Evolutionary conservation across 2,797 vertebrate genomes (phyloP).

Genomic region (Gymnoscopelus microlampas): DNA sequence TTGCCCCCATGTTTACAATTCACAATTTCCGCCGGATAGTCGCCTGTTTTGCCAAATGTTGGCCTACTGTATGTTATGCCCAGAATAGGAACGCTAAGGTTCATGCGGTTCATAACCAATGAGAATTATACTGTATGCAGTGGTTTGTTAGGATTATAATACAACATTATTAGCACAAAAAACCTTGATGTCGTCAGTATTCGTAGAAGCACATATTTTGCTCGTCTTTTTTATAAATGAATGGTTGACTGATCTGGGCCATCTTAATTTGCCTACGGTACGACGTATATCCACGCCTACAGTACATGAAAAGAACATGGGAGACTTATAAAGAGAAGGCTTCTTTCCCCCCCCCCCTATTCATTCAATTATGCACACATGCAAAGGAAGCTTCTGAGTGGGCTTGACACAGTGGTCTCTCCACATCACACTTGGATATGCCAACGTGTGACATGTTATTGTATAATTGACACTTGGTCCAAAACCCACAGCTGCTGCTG

Average conservation of each 20-base stretch:
- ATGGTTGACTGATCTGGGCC: conserved; percentile 23
- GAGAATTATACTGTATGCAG: too few species aligned
- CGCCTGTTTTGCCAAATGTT: too few species aligned
- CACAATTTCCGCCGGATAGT: too few species aligned
- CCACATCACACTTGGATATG: conserved; percentile 9
- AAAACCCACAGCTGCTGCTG: conserved; percentile 10
- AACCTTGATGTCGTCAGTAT: too few species aligned
- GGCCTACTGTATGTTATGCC: too few species aligned
- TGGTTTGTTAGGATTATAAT: too few species aligned
- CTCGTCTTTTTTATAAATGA: neutral
- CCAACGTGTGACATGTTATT: conserved; percentile 10
- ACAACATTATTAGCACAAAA: too few species aligned
- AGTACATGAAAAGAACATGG: neutral
- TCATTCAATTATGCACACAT: conserved; percentile 22
- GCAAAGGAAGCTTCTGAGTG: conserved; percentile 1
- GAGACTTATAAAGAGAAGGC: neutral
- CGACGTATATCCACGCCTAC: conserved; percentile 7
- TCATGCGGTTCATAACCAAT: too few species aligned
- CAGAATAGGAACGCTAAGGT: too few species aligned
- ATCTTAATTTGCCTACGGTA: neutral
- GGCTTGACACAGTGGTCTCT: conserved; percentile 5
- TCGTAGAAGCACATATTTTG: too few species aligned
- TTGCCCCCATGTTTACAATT: too few species aligned
- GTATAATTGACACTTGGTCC: conserved; percentile 25
- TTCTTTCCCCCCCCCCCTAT: neutral